Evolutionary conservation across 2,888 invertebrate species (phyloP).

Genomic region (Tetragonisca angustula): DNA sequence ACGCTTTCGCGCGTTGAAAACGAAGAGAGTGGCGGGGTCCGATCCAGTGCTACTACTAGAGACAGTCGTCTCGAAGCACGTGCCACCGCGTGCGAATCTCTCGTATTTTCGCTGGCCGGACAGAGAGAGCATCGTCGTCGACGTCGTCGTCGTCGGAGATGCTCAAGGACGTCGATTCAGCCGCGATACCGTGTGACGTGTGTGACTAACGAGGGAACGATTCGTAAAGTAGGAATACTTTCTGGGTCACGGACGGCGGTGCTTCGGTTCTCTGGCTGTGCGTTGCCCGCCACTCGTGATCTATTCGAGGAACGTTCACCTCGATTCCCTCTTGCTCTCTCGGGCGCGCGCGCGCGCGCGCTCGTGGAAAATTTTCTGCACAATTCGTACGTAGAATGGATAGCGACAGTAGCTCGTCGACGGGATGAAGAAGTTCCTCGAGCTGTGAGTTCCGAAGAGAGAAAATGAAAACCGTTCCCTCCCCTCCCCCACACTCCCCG

Average conservation of each 20-base stretch:
- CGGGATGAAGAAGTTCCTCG: conserved; percentile 65
- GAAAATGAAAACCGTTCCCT: background rate
- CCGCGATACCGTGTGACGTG: conserved; percentile 1
- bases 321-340: conserved; percentile 15
- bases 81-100: background rate
- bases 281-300: background rate
- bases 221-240: conserved; percentile 39
- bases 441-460: conserved; percentile 54
- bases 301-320: conserved; percentile 41
- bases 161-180: conserved; percentile 16
- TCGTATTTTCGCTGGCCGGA: background rate
- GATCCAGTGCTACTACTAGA: background rate
- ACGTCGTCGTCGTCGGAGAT: background rate
- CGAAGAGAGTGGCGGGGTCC: background rate
- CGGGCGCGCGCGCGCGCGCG: conserved; percentile 22
- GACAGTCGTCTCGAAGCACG: conserved; percentile 16
- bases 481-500: no score
- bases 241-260: conserved; percentile 61
- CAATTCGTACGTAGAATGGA: conserved; percentile 45
- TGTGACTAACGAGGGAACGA: conserved; percentile 17
- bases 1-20: background rate
- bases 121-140: no score
- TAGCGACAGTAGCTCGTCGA: conserved; percentile 13
- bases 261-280: conserved; percentile 5
- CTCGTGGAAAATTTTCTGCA: background rate